Evolutionary conservation across 2,113 vertebrate species (phyloP), one percentile per base, ranked within the genome.

Genomic region (Indicator indicator): DNA sequence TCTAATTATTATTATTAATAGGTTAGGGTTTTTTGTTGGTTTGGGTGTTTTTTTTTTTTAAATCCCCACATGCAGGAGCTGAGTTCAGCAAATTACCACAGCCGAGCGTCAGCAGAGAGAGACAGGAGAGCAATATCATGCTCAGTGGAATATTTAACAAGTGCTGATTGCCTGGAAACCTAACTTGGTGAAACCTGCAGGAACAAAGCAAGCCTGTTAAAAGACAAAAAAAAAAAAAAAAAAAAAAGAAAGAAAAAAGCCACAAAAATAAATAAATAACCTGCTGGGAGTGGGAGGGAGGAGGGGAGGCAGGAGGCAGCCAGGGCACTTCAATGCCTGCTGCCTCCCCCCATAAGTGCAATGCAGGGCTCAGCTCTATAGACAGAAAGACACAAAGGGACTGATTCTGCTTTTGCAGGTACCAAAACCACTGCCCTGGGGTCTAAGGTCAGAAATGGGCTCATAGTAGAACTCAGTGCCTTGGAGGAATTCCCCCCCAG

Each of bases 1-100:
- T 96, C 93, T 93, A 94, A 97, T 97, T 97, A 96, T 97, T 96
- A 95, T 96, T 97, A 96, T 96, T 96, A 97, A 95, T 95, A 96
- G 91, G 91, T 91, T 95, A 36, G 36, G 36, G 36, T 36, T 36
- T 36, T 36, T 36, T 36, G 36, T 36, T 36, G 36, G 36, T 36
- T 36, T 36, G 36, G 36, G 36, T 36, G 85, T 89, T 48, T 48
- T 20, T 48, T 48, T 44, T 16, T 44, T 16, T 18, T 19, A 48
- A 92, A 93, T 95, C 76, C 85, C 74, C 11, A 24, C 60, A 82
- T 52, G 5, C 6, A 33, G 56, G 88, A 96, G 93, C 96, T 95
- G 95, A 97, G 95, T 95, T 97, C 91, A 96, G 97, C 94, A 96
- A 95, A 97, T 96, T 88, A 93, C 90, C 11, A 2, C 78, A 89